Evolutionary conservation across 2,113 vertebrate genomes (phyloP).

Genomic region (Sander lucioperca): DNA sequence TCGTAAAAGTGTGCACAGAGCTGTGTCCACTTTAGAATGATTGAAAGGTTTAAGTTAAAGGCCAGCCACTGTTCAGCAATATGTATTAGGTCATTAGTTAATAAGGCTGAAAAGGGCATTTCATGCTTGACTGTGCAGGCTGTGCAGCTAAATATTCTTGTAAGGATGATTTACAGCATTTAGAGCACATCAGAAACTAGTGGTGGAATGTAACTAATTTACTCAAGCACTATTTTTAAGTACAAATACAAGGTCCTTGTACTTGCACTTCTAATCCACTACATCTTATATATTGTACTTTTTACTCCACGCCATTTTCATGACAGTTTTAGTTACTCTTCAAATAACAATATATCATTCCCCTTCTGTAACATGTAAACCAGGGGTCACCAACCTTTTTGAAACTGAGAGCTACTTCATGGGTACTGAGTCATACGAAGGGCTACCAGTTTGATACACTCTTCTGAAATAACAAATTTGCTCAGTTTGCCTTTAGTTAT

Average conservation of each 20-base stretch:
- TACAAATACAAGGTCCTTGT: not conserved
- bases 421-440: too few species aligned
- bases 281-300: not conserved
- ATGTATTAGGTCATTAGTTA: conserved; percentile 56
- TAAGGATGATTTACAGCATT: conserved; percentile 4
- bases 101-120: conserved; percentile 11
- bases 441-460: too few species aligned
- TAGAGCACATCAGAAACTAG: not conserved
- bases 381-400: too few species aligned
- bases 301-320: not conserved
- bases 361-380: not conserved
- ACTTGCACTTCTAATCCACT: not conserved
- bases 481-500: too few species aligned
- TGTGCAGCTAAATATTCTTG: conserved; percentile 2
- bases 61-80: conserved; percentile 5
- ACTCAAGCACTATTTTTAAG: not conserved
- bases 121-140: conserved; percentile 25
- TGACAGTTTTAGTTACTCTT: not conserved
- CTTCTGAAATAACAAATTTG: too few species aligned
- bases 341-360: not conserved
- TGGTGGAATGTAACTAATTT: not conserved
- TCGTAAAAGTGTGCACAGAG: not conserved
- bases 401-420: too few species aligned
- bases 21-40: conserved; percentile 26
- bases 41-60: conserved; percentile 28